Base-by-base conservation (phyloP, 2,113 vertebrate species). In the Brienomyrus longianalis region DNA sequence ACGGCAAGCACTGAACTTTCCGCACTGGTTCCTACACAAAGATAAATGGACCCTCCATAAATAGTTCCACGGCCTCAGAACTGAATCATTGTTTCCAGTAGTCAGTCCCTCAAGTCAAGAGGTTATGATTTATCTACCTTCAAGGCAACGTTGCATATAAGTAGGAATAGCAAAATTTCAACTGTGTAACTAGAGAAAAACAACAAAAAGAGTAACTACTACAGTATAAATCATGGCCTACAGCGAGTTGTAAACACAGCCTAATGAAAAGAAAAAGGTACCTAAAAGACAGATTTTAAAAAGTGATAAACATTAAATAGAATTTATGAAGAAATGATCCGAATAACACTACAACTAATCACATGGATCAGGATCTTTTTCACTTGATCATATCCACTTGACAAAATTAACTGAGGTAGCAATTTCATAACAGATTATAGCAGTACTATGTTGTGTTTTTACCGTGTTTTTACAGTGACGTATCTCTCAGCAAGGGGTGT, bases 21-120 rank as follows among this genome's bases (percentile, higher is more conserved):
- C 59, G 56, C 52, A 66, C 56, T 62, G 35, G 87, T 51, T 88
- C 87, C 35, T 21, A 66, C 87, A 88, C 87, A 45, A 88, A 66
- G 87, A 88, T 66, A 15, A 88, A 88, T 62, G 85, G 85, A 87
- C 85, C 85, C 56, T 19, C 85, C 85, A 87, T 87, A 87, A 87
- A 87, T 87, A 87, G 85, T 87, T 87, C 13, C 51, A 88, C 35
- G 1, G 87, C 87, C 87, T 17, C 56, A 88, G 87, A 54, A 88
- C 87, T 66, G 56, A 88, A 88, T 88, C 87, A 62, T 27, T 88
- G 87, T 47, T 66, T 88, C 56, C 87, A 88, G 23, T 35, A 88
- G 87, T 45, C 39, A 88, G 6, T 62, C 87, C 35, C 35, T 59
- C 87, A 88, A 88, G 56, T 88, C 87, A 62, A 47, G 56, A 21